A percentile compares a stretch with the other conserved stretches of the same genome.
Conservation (phyloP, 1,140 invertebrate genomes). For the Procambarus clarkii region DNA sequence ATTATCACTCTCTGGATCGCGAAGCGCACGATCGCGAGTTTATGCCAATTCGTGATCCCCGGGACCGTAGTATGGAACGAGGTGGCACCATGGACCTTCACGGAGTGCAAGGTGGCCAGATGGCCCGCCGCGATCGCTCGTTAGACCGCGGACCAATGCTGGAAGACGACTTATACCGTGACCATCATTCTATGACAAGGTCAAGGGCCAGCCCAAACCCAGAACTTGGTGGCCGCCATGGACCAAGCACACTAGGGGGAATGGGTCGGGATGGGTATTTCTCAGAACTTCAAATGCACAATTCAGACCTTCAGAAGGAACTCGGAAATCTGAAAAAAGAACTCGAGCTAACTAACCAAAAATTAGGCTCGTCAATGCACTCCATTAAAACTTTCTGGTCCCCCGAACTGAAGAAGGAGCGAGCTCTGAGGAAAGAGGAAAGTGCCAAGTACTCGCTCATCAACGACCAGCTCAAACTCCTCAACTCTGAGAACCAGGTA, state of each 20-base stretch:
- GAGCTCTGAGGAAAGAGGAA: conserved; percentile 97
- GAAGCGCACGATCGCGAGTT: conserved; percentile 83
- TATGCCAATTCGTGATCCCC: conserved; percentile 85
- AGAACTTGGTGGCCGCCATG: conserved; percentile 75
- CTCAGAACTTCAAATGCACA: conserved; percentile 95
- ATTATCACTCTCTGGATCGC: conserved; percentile 86
- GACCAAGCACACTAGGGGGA: conserved; percentile 52
- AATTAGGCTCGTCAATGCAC: conserved; percentile 98
- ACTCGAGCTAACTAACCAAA: conserved; percentile 97
- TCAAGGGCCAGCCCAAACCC: conserved; percentile 86
- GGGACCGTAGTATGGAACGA: conserved; percentile 76
- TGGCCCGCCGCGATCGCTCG: conserved; percentile 78
- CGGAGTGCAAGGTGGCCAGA: conserved; percentile 74
- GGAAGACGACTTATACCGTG: conserved; percentile 85
- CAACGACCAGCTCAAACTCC: conserved; percentile 96
- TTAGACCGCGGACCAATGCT: conserved; percentile 79
- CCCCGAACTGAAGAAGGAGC: conserved; percentile 98
- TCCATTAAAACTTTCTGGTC: conserved; percentile 99
- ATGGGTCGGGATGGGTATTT: conserved; percentile 81
- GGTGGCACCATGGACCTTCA: conserved; percentile 79
- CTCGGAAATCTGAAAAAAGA: conserved; percentile 97
- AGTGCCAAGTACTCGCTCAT: conserved; percentile 97
- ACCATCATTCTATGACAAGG: conserved; percentile 75
- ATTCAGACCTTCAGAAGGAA: conserved; percentile 96
- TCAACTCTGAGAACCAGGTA: conserved; percentile 98